These are phyloP conservation scores for Parauchenoglanis ngamensis DNA, from an alignment of 2,797 vertebrate genomes.

Conservation along the genomic window DNA sequence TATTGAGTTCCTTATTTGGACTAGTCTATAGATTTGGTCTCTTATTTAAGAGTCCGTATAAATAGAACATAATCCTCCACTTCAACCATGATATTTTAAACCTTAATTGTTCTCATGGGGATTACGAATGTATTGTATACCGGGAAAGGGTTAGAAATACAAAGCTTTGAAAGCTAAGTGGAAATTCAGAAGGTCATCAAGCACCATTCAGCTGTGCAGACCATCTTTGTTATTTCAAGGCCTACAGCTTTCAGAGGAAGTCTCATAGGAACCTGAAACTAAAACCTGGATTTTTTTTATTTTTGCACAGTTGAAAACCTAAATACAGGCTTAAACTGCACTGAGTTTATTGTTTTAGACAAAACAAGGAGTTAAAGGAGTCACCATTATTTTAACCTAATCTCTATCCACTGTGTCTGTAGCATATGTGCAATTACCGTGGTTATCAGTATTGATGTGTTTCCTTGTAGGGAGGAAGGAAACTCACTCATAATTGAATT, in stretches of 20 bases:
- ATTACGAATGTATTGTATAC: constrained; percentile 13
- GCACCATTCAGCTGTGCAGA: not conserved
- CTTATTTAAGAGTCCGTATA: not conserved
- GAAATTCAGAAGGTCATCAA: constrained; percentile 25
- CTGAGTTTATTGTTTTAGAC: not conserved
- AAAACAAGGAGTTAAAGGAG: not conserved
- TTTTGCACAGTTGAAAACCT: not conserved
- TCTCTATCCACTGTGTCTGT: too few species aligned
- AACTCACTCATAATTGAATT: not conserved
- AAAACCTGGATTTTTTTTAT: not conserved
- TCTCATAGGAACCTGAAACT: not conserved
- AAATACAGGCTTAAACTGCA: not conserved
- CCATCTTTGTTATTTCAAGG: constrained; percentile 2
- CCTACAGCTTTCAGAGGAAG: not conserved
- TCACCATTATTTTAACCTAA: not conserved
- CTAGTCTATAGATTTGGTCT: not conserved
- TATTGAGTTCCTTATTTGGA: constrained; percentile 2
- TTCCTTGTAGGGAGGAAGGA: not conserved
- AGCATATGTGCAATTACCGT: not conserved
- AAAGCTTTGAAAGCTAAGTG: not conserved
- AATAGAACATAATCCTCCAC: constrained; percentile 27
- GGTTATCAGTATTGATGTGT: not conserved
- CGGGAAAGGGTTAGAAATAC: not conserved
- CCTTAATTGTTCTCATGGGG: not conserved
- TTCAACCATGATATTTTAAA: constrained; percentile 27